Base-by-base conservation (phyloP, 2,113 vertebrate genomes). In the Ibidorhyncha struthersii region DNA sequence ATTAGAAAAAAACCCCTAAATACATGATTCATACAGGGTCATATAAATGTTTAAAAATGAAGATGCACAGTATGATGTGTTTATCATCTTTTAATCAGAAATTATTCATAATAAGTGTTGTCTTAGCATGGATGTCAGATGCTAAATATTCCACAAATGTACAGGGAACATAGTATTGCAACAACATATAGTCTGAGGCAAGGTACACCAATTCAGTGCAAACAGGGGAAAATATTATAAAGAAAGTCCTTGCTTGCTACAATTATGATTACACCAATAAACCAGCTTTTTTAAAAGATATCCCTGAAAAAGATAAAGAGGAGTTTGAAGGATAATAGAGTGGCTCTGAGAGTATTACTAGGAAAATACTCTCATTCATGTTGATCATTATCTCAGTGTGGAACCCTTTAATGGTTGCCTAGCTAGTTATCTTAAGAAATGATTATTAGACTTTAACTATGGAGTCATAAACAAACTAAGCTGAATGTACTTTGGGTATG, bases 1-100 rank as follows among this genome's bases (percentile, higher is more conserved):
- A 8, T 81, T 47, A 55, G 36, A 45, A 74, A 53, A 74, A 21
- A 0, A 0, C 4, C 27, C 27, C 6, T 14, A 29, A 50, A 20
- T 63, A 55, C 26, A 38, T 66, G 26, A 74, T 73, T 85, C 53
- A 22, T 50, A 12, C 2, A 41, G 14, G 21, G 82, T 76, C 20
- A 55, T 59, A 26, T 36, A 53, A 43, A 29, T 50, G 4, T 79
- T 94, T 67, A 26, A 27, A 82, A 67, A 62, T 29, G 5, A 85
- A 62, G 43, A 43, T 69, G 47, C 7, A 72, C 5, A 38, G 12
- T 6, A 43, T 82, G 18, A 8, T 50, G 10, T n/a, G 87, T 76
- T 71, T 69, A 56, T 47, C 2, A 36, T 47, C 2, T 79, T 62
- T 74, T 76, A 63, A 47, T 90, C 12, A 73, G 30, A 86, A 82